These are phyloP conservation scores for Apis laboriosa DNA, from an alignment of 1,140 invertebrate species.

Conservation along the genomic window DNA sequence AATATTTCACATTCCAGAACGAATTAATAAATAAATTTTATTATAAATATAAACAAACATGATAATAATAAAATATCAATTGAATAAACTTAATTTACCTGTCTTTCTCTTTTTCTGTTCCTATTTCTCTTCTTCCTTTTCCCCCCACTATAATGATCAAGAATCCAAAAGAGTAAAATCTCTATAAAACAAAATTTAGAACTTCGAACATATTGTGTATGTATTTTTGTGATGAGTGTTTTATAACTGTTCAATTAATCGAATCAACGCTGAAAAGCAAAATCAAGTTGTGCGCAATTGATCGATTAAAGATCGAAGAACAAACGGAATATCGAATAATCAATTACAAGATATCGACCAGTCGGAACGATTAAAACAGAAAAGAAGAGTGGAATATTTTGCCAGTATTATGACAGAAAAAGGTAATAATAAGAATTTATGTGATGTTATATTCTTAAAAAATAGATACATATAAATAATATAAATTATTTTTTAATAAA, in stretches of 20 bases:
- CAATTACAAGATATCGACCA: not conserved
- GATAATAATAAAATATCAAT: not conserved
- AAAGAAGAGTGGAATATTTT: not conserved
- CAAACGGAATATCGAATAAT: not conserved
- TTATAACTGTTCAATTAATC: not conserved
- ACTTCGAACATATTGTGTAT: not conserved
- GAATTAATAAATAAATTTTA: not conserved
- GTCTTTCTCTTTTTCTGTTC: not conserved
- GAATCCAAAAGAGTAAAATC: not conserved
- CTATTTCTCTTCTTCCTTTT: not conserved
- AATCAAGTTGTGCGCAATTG: no score
- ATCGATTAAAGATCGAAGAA: not conserved
- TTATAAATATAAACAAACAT: not conserved
- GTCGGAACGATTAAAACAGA: not conserved
- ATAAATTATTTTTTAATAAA: not conserved
- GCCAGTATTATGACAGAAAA: constrained; percentile 2
- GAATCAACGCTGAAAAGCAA: not conserved
- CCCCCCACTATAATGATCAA: not conserved
- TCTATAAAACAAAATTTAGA: not conserved
- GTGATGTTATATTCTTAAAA: not conserved
- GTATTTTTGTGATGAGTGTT: not conserved
- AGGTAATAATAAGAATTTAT: constrained; percentile 1
- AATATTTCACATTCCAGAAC: not conserved
- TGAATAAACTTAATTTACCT: not conserved
- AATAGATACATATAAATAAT: not conserved